Percentiles rank a stretch among this genome's conserved stretches.
Conservation (phyloP, 2,113 vertebrate genomes). For the Cebus imitator region DNA sequence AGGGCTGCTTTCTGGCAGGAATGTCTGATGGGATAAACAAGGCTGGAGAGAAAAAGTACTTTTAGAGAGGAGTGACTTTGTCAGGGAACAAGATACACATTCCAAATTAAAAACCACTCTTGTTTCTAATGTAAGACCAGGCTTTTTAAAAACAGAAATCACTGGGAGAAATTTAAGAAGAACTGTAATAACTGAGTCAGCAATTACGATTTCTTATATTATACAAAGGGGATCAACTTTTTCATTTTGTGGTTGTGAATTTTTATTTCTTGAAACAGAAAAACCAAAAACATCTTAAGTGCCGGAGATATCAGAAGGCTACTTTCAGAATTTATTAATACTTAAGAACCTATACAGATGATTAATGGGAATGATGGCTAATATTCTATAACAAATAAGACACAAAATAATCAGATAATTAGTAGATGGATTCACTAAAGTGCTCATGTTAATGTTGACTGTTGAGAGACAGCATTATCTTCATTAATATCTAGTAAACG, state of each 20-base stretch:
- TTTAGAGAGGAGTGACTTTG: slow-evolving; percentile 70
- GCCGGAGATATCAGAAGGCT: not conserved
- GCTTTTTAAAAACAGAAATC: slow-evolving; percentile 76
- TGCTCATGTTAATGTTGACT: not conserved
- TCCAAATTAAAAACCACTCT: slow-evolving; percentile 74
- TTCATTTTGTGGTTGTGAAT: not conserved
- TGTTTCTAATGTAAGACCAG: slow-evolving; percentile 73
- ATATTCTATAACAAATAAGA: not conserved
- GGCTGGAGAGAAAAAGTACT: slow-evolving; percentile 77
- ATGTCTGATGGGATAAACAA: slow-evolving; percentile 61
- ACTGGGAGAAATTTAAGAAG: slow-evolving; percentile 68
- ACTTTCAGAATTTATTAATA: not conserved
- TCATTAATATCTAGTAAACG: not conserved
- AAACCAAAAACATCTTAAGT: slow-evolving; percentile 19
- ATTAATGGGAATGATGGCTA: not conserved
- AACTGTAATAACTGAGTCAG: slow-evolving; percentile 75
- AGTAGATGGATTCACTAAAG: not conserved
- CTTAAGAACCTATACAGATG: not conserved
- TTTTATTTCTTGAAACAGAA: slow-evolving; percentile 36
- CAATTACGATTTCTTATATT: slow-evolving; percentile 68
- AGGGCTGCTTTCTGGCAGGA: slow-evolving; percentile 75
- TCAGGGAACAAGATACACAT: slow-evolving; percentile 74
- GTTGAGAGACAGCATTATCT: not conserved
- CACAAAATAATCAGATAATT: not conserved
- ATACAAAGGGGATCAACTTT: slow-evolving; percentile 51